Percentiles rank a stretch among this genome's conserved stretches.
These are phyloP conservation scores for Progne subis DNA, from an alignment of 2,113 vertebrate genomes.

Conservation along the genomic window DNA sequence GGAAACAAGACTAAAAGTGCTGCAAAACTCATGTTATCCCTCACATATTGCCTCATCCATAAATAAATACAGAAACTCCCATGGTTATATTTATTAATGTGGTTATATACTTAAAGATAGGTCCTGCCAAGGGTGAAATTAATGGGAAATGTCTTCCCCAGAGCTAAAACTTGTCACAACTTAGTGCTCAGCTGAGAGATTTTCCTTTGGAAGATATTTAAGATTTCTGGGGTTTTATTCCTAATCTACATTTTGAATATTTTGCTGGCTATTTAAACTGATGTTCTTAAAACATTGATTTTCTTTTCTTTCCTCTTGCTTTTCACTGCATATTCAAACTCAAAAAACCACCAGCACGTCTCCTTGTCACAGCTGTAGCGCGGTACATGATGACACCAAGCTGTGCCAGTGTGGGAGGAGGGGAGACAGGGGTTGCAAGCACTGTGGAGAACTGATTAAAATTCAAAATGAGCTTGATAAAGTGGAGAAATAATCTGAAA, in stretches of 20 bases:
- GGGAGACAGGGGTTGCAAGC: conserved; percentile 24
- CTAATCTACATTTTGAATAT: not conserved
- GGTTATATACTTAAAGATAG: not conserved
- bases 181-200: not conserved
- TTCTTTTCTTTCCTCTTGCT: conserved; percentile 28
- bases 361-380: conserved; percentile 52
- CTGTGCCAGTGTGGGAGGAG: conserved; percentile 59
- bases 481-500: conserved; percentile 48
- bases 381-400: conserved; percentile 55
- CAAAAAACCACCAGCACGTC: not conserved
- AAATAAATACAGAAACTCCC: not conserved
- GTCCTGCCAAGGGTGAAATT: not conserved
- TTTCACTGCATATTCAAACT: conserved; percentile 29
- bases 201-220: not conserved
- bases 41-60: not conserved
- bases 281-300: not conserved
- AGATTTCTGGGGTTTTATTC: not conserved
- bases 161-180: not conserved
- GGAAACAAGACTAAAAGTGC: not conserved
- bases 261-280: conserved; percentile 14
- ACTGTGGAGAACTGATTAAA: conserved; percentile 46
- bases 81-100: not conserved
- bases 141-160: not conserved
- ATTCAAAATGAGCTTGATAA: conserved; percentile 57
- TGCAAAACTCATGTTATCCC: conserved; percentile 2